A percentile compares a stretch with the other conserved stretches of the same genome.
phyloP scores from a whole-genome alignment of 1,140 invertebrate species.

The Eumaeus atala region DNA sequence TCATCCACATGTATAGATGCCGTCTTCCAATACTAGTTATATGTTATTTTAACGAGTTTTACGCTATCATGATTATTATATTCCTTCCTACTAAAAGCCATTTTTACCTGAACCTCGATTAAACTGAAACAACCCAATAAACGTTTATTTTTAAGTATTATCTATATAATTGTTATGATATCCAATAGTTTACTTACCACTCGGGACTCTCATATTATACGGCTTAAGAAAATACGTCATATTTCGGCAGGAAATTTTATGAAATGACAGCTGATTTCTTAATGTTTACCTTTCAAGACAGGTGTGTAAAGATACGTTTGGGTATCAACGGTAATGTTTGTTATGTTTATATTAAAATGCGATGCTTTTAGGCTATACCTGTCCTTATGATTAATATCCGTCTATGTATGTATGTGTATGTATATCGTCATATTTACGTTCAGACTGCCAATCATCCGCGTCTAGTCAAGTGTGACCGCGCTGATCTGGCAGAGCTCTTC shows the following conservation, averaged over 20 bases:
- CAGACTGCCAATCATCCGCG: too few species aligned
- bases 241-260: not conserved
- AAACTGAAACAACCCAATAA: not conserved
- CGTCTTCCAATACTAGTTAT: too few species aligned
- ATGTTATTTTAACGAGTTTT: not conserved
- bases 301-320: not conserved
- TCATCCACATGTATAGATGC: too few species aligned
- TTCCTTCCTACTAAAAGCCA: not conserved
- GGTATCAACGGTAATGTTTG: not conserved
- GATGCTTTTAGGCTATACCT: too few species aligned
- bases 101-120: not conserved
- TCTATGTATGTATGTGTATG: too few species aligned
- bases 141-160: not conserved
- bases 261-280: not conserved
- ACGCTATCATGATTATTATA: not conserved
- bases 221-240: not conserved
- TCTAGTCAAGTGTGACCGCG: too few species aligned
- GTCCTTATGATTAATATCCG: too few species aligned
- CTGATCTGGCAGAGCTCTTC: too few species aligned
- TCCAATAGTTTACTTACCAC: too few species aligned
- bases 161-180: not conserved
- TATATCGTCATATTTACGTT: too few species aligned
- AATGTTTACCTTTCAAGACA: slow-evolving; percentile 1
- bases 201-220: not conserved
- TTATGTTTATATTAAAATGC: not conserved